These are phyloP conservation scores for Aphelenchoides besseyi DNA, from an alignment of 1,140 invertebrate species.

Conservation along the genomic window DNA sequence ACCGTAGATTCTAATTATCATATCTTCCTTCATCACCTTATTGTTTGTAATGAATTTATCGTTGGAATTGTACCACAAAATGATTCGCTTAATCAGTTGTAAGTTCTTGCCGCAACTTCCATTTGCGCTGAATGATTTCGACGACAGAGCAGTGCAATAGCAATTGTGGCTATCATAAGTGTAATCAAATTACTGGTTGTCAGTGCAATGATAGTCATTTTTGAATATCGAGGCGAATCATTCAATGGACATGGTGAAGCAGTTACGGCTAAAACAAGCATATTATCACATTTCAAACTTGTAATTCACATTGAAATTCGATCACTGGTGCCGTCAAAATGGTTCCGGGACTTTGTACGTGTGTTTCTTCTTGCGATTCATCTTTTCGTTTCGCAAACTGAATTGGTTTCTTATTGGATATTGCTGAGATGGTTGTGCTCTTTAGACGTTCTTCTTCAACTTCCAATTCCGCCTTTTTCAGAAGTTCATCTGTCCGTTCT, in stretches of 20 bases:
- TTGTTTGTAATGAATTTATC: no score
- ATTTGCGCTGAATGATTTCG: background rate
- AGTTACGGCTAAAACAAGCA: constrained; percentile 5
- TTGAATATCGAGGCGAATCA: background rate
- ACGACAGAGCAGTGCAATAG: constrained; percentile 1
- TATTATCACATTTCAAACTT: no score
- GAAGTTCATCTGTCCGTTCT: background rate
- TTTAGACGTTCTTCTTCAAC: background rate
- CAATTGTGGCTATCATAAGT: constrained; percentile 6
- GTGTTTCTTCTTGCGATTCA: background rate
- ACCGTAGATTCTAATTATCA: constrained; percentile 13
- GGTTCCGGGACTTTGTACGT: background rate
- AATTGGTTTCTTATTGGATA: background rate
- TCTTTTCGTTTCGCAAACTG: background rate
- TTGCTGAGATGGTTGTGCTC: background rate
- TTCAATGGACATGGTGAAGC: background rate
- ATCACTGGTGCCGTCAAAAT: constrained; percentile 13
- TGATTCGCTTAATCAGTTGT: no score
- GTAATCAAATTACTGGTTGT: constrained; percentile 18
- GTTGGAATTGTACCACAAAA: no score
- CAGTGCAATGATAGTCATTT: background rate
- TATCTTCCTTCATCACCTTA: background rate
- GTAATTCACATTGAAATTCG: constrained; percentile 17
- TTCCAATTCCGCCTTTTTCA: background rate
- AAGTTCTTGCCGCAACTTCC: no score